Base-by-base conservation (phyloP, 2,888 invertebrate genomes). In the Drosophila aldrichi region DNA sequence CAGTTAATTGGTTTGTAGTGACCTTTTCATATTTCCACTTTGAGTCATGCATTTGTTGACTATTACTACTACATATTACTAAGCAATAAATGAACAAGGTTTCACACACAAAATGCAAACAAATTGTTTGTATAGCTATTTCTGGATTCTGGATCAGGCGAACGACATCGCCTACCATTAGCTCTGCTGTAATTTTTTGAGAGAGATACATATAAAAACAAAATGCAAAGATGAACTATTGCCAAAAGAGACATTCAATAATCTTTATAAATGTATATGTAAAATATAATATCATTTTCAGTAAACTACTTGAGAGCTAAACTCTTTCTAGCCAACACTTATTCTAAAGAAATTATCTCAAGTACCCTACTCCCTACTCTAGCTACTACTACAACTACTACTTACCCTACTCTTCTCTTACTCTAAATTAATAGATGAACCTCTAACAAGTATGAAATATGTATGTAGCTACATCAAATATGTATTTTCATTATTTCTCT, bases 401-500 rank as follows among this genome's bases (percentile, higher is more conserved):
- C n/a, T 18, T 12, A 36, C 7, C 1, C 25, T 20, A 20, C 44
- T 55, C 54, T 61, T 34, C 14, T 34, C 34, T 10, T 41, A 36
- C 61, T 16, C 18, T 7, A 18, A 34, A 36, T 34, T 36, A 16
- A 20, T 18, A 25, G 58, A 9, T 29, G 18, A 12, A 7, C 46
- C 38, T 18, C 38, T 3, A 22, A 48, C 48, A 29, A 32, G 25
- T 48, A 55, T 46, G 32, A 61, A n/a, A n/a, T n/a, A n/a, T 34
- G 20, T 38, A 56, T 49, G 59, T 38, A 56, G 25, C 20, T 44
- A 56, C 52, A 52, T 10, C 38, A 49, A 64, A 32, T 18, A 51
- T 61, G 41, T 65, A 51, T 61, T 44, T 65, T 56, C 51, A 61
- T 73, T 74, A 60, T 68, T 69, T 77, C 62, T 73, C 62, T 41